Base-by-base conservation (phyloP, 2,113 vertebrate species). In the Oreochromis spilurus region DNA sequence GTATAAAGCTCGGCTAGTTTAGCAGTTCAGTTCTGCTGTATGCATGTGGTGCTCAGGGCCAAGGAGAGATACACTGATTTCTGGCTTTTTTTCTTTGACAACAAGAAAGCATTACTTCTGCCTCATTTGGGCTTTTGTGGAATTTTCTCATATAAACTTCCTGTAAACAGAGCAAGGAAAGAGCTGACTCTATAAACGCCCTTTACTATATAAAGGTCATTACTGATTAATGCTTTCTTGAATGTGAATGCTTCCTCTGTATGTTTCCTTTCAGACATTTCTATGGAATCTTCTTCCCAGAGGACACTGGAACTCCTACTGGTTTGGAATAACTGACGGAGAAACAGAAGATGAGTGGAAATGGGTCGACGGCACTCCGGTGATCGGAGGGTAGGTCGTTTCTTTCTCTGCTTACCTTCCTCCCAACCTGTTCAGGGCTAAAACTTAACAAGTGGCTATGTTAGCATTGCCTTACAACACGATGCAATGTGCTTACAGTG, bases 221-320 rank as follows among this genome's bases (percentile, higher is more conserved):
- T n/a, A n/a, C 29, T 0, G 29, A 54, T 36, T 2, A 29, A 54
- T 31, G 21, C 29, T 29, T 40, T 31, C 4, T 38, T 54, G 5
- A 52, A 16, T 21, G 3, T 31, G 38, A 38, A 43, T 14, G 12
- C 50, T 17, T 75, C 16, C 31, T 53, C 13, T 77, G 16, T 5
- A 21, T 79, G 26, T 83, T 50, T 88, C 4, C 7, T 72, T 29
- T 52, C 80, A 96, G 96, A 94, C 90, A 0, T 96, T 96, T 50
- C 7, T 96, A 40, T 96, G 95, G 95, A 2, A 96, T 21, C 89
- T 86, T 8, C 93, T 96, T 17, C 94, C 94, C 79, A 89, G 95
- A 83, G 95, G 91, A 5, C 90, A 96, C 90, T 96, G 96, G 96
- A 96, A 95, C 21, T 17, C 94, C 21, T 96, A 34, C 93, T 96